Conservation (phyloP, 1,140 invertebrate species). For the Aphelinus atriplicis region DNA sequence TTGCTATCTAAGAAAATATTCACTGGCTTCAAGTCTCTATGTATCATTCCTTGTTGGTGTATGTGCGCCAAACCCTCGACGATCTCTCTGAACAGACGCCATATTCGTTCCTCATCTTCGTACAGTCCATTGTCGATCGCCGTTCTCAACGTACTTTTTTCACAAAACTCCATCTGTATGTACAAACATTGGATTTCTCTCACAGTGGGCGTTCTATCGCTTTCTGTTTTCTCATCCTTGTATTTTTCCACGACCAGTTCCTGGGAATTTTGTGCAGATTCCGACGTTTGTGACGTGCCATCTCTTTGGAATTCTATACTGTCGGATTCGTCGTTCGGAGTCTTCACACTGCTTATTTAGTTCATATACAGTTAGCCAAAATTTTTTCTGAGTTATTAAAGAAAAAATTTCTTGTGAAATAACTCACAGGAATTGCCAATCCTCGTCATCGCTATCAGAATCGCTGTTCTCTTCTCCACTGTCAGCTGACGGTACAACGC, state of each 20-base stretch:
- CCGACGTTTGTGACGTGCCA: conserved; percentile 44
- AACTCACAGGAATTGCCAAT: conserved; percentile 60
- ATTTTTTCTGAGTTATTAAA: neutral
- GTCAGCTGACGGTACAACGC: conserved; percentile 56
- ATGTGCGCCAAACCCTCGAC: conserved; percentile 92
- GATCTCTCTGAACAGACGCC: conserved; percentile 93
- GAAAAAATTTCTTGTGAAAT: neutral
- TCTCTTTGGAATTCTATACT: conserved; percentile 68
- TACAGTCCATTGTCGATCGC: conserved; percentile 89
- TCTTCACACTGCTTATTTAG: neutral
- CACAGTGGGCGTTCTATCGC: conserved; percentile 38
- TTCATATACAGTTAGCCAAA: neutral
- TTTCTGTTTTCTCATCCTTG: conserved; percentile 38
- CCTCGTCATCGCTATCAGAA: conserved; percentile 66
- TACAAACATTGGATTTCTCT: conserved; percentile 79
- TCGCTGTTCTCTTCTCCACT: conserved; percentile 69
- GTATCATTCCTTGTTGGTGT: conserved; percentile 95
- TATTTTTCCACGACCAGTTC: conserved; percentile 28
- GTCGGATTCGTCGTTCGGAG: conserved; percentile 61
- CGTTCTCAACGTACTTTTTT: conserved; percentile 84
- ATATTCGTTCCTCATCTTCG: conserved; percentile 81
- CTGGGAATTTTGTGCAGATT: conserved; percentile 33
- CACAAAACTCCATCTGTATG: conserved; percentile 94
- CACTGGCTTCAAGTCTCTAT: conserved; percentile 93
- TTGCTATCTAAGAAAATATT: conserved; percentile 97